Conservation (phyloP, 2,888 invertebrate species). For the Pterobdella sp. region DNA sequence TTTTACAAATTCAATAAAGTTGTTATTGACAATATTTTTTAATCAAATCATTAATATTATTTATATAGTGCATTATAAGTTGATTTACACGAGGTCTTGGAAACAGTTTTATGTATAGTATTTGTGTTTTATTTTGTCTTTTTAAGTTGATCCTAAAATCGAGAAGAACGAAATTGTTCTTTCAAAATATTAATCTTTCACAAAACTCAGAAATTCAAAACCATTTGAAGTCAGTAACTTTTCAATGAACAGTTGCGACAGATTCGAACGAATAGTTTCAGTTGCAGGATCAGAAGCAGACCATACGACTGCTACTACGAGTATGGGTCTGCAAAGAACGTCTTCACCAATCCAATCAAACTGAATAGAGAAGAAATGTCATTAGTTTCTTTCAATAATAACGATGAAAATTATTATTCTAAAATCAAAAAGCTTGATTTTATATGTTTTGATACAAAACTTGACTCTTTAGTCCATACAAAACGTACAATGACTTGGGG, state of each 20-base stretch:
- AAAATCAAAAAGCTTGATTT: neutral
- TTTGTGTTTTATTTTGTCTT: too few relatives aligned
- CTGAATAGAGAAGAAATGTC: neutral
- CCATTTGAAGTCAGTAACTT: too few relatives aligned
- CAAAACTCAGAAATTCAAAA: too few relatives aligned
- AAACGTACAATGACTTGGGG: slow-evolving; percentile 11
- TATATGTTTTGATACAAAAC: neutral
- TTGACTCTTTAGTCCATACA: neutral
- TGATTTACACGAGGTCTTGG: too few relatives aligned
- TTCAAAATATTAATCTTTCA: too few relatives aligned
- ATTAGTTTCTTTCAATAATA: neutral
- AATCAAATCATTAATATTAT: too few relatives aligned
- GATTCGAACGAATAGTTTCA: neutral
- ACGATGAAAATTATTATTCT: neutral
- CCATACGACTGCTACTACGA: neutral
- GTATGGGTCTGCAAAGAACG: neutral
- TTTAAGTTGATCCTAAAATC: too few relatives aligned
- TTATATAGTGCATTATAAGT: too few relatives aligned
- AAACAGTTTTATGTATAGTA: too few relatives aligned
- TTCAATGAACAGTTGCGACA: neutral
- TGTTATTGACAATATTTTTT: too few relatives aligned
- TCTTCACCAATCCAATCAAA: neutral
- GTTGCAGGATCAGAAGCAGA: neutral
- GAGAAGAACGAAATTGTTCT: too few relatives aligned
- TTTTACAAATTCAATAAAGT: too few relatives aligned